A percentile compares a stretch with the other conserved stretches of the same genome.
Conservation (phyloP, 1,140 invertebrate genomes). For the Oedothorax gibbosus region DNA sequence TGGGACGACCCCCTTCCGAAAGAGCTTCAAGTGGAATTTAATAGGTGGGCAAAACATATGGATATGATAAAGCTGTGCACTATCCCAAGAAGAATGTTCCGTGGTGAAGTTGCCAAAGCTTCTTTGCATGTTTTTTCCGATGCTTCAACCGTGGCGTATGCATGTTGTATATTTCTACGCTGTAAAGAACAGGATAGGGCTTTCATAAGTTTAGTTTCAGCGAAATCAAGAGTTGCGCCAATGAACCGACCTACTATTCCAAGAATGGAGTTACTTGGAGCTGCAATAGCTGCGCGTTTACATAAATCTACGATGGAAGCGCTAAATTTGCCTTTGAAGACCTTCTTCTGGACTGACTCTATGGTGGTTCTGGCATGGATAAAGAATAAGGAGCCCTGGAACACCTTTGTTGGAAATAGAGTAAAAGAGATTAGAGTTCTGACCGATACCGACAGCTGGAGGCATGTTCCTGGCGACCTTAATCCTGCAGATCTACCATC, state of each 20-base stretch:
- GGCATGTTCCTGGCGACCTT: slow-evolving; percentile 2
- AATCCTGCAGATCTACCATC: not conserved
- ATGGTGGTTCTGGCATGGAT: slow-evolving; percentile 15
- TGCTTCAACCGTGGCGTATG: slow-evolving; percentile 9
- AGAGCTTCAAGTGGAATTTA: not conserved
- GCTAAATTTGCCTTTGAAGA: not conserved
- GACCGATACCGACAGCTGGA: not conserved
- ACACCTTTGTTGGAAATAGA: slow-evolving; percentile 15
- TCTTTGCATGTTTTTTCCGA: slow-evolving; percentile 7
- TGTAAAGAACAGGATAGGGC: not conserved
- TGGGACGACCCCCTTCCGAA: not conserved
- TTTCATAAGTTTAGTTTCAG: not conserved
- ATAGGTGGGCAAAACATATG: not conserved
- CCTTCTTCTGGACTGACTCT: slow-evolving; percentile 24
- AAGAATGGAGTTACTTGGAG: not conserved
- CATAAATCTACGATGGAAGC: not conserved
- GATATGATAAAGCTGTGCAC: not conserved
- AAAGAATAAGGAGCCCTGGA: slow-evolving; percentile 10
- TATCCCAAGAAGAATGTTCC: slow-evolving; percentile 5
- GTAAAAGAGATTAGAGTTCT: not conserved
- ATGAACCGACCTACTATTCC: slow-evolving; percentile 1
- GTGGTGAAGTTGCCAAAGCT: not conserved
- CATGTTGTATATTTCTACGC: slow-evolving; percentile 4
- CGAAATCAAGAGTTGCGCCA: slow-evolving; percentile 10
- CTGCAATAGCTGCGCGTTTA: not conserved